These are phyloP conservation scores for Tupaia tana DNA, from an alignment of 2,113 vertebrate genomes.

Conservation along the genomic window DNA sequence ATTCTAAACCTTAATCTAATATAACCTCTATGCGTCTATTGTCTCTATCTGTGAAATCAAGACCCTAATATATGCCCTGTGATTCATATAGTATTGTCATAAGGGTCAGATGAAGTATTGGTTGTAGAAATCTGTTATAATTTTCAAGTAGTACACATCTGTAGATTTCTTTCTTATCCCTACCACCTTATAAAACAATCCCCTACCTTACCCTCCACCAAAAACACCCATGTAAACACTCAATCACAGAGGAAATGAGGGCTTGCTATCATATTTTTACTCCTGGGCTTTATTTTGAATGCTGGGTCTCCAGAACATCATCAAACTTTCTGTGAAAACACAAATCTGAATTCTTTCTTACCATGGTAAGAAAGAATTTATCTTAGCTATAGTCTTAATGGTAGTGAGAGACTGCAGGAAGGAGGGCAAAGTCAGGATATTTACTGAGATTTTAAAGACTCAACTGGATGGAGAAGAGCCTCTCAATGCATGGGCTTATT, in stretches of 20 bases:
- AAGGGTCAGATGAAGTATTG: background rate
- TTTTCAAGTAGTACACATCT: background rate
- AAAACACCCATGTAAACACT: background rate
- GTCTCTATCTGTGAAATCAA: conserved; percentile 24
- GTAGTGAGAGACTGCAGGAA: background rate
- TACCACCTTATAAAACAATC: background rate
- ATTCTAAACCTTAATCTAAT: conserved; percentile 36
- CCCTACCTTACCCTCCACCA: background rate
- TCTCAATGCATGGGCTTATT: background rate
- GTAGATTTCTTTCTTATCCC: background rate
- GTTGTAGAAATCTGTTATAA: background rate
- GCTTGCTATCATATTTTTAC: background rate
- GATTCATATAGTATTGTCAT: background rate
- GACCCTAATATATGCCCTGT: background rate
- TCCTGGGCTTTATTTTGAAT: background rate
- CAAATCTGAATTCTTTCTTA: conserved; percentile 4
- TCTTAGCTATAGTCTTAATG: background rate
- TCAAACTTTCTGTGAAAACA: background rate
- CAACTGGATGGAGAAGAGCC: background rate
- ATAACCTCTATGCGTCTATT: background rate
- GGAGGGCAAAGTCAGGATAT: background rate
- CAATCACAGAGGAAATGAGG: background rate
- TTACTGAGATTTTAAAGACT: conserved; percentile 22
- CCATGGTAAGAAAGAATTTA: background rate
- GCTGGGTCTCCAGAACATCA: background rate